Base-by-base conservation (phyloP, 2,113 vertebrate genomes). In the Tachuris rubrigastra region DNA sequence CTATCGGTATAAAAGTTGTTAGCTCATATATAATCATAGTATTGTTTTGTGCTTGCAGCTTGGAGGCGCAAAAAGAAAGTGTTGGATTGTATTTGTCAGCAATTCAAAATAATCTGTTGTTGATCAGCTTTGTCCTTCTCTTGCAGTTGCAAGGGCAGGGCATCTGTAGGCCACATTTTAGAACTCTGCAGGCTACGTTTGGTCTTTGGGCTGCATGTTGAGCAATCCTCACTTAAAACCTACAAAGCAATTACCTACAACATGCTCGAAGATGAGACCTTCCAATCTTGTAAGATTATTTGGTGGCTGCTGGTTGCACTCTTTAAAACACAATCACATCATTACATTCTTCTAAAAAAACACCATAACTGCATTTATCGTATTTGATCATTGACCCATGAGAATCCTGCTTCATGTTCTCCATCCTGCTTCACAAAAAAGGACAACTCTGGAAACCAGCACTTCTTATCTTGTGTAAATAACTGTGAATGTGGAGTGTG, bases 161-260 rank as follows among this genome's bases (percentile, higher is more conserved):
- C 91, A 96, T 91, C 95, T 80, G 94, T 97, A 87, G 97, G 90
- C 95, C 96, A 82, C 1, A 1, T 96, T 97, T 97, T 96, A 96
- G 97, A 95, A 55, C 97, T 97, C 97, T 86, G 96, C 96, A 5
- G 97, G 97, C 91, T 97, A 39, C 73, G 13, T 92, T 94, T 96
- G 93, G 90, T 96, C 93, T 97, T 96, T 90, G 88, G 85, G 97
- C 94, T 79, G 88, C 97, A 97, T 87, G 94, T 97, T 94, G 97
- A 97, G 96, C 97, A 97, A 96, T 96, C 93, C 85, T 88, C 88
- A 90, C 95, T 96, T 97, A 96, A 97, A 97, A 97, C 96, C 93
- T 94, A 72, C 94, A 83, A 95, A 66, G 93, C 97, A 97, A 97
- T 97, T 97, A 97, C 95, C 90, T 97, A 52, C 87, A 96, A 96